Base-by-base conservation (phyloP, 2,888 invertebrate genomes). In the Lasioglossum leucozonium region DNA sequence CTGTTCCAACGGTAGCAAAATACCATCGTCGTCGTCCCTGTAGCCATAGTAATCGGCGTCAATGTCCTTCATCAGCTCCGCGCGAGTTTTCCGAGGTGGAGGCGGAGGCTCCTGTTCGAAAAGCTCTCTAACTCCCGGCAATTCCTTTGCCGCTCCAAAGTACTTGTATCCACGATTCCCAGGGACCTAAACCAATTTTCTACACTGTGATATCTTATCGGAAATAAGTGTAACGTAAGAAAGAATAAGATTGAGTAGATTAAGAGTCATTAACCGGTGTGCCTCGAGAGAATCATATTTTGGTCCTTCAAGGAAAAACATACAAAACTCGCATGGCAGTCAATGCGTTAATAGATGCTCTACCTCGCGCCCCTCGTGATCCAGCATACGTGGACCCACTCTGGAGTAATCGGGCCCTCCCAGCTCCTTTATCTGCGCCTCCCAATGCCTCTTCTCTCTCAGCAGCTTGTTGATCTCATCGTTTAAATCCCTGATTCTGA, bases 1-100 rank as follows among this genome's bases (percentile, higher is more conserved):
- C 89, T 96, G 96, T 95, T 99, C 99, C 5, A 99, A 94, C 0
- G 99, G 99, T 87, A 98, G 96, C 71, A 99, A 95, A 77, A 99
- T 96, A 0, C 99, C 99, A 95, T 99, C 99, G 93, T 99, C 99
- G 92, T 99, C 99, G 95, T 99, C 99, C 92, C 99, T 96, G 95
- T 99, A 99, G 0, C 99, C 99, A 95, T 99, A 99, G 95, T 99
- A 99, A 95, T 99, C 99, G 0, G 99, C 99, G 95, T 99, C 99
- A 62, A 99, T 98, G 93, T 99, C 98, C 91, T 98, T 98, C 99
- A 99, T 99, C 76, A 99, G 96, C 94, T 99, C 99, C 0, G 98
- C 99, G 77, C 99, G 96, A 0, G 99, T 99, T 95, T 99, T 98
- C 40, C 99, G 96, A 22, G 98, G 98, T 8, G 98, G 97, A 77